These are phyloP conservation scores for Apis mellifera DNA, from an alignment of 1,140 invertebrate species.

Conservation along the genomic window DNA sequence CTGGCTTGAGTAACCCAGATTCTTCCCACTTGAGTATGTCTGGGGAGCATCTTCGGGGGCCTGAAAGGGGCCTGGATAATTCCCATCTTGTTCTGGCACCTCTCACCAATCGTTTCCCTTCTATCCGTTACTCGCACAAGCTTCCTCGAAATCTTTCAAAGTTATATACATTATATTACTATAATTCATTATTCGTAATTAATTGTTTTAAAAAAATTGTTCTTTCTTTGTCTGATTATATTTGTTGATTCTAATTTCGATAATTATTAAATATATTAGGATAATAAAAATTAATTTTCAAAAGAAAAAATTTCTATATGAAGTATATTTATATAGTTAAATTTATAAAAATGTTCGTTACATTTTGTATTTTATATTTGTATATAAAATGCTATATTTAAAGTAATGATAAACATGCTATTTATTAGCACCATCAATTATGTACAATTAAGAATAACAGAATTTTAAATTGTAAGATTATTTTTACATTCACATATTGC, in stretches of 20 bases:
- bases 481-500: not conserved
- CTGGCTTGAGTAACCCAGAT: constrained; percentile 81
- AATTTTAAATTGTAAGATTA: not conserved
- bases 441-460: not conserved
- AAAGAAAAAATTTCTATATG: not conserved
- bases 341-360: not conserved
- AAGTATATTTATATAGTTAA: constrained; percentile 18
- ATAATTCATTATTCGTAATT: constrained; percentile 3
- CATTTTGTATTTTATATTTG: not conserved
- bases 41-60: constrained; percentile 69
- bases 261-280: too few species aligned
- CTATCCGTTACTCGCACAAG: constrained; percentile 2
- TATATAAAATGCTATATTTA: not conserved
- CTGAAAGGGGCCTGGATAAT: constrained; percentile 49
- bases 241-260: not conserved
- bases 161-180: not conserved
- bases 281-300: not conserved
- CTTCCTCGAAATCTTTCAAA: constrained; percentile 37
- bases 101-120: constrained; percentile 33
- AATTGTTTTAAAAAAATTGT: constrained; percentile 31
- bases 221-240: not conserved
- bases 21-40: constrained; percentile 73
- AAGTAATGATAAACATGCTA: not conserved
- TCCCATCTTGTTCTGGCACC: constrained; percentile 38
- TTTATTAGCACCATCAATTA: not conserved